Evolutionary conservation across 2,888 invertebrate genomes (phyloP).

Genomic region (Parnassius smintheus): DNA sequence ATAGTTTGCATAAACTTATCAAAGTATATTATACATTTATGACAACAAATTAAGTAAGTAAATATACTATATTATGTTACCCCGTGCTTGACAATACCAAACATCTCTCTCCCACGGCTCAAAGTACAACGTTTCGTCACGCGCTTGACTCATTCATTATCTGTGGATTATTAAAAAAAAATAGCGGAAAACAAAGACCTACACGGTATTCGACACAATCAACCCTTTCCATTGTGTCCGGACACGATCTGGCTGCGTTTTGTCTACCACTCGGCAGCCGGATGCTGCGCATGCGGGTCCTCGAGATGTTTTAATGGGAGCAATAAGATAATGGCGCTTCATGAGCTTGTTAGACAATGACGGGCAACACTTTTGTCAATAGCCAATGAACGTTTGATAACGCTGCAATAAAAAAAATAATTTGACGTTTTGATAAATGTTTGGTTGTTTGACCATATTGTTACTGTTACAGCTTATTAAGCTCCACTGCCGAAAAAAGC

Average conservation of each 20-base stretch:
- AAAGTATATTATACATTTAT: too few species aligned
- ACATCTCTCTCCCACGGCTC: conserved; percentile 18
- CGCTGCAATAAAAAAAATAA: conserved; percentile 15
- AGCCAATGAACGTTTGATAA: conserved; percentile 35
- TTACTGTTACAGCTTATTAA: too few species aligned
- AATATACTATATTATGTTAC: neutral
- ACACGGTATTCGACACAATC: conserved; percentile 44
- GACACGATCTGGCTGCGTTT: conserved; percentile 54
- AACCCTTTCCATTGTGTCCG: conserved; percentile 63
- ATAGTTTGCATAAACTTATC: too few species aligned
- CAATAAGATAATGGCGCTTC: conserved; percentile 70
- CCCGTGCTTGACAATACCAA: conserved; percentile 9
- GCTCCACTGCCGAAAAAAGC: too few species aligned
- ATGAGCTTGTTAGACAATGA: conserved; percentile 56
- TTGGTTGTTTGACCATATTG: too few species aligned
- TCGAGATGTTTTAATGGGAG: conserved; percentile 56
- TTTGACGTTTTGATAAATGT: too few species aligned
- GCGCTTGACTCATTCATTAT: conserved; percentile 24
- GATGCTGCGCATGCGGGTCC: conserved; percentile 70
- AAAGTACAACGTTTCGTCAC: conserved; percentile 11
- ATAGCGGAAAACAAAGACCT: conserved; percentile 52
- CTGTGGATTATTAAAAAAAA: conserved; percentile 38
- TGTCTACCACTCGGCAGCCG: conserved; percentile 53
- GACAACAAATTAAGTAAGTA: too few species aligned
- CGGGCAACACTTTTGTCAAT: conserved; percentile 43